Conservation (phyloP, 2,888 invertebrate species). For the Temnothorax rugatulus region DNA sequence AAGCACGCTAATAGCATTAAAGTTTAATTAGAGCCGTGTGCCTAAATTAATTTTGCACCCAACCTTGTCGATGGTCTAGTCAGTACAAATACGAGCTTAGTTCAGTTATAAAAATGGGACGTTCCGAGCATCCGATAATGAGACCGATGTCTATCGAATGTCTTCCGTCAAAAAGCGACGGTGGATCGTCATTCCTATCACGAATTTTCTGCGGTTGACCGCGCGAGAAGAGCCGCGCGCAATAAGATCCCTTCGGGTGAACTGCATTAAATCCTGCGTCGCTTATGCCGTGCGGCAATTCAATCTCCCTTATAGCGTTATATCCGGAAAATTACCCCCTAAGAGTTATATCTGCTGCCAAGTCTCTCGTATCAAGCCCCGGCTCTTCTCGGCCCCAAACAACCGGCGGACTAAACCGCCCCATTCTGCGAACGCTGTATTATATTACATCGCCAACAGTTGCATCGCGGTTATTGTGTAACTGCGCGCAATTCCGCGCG, state of each 20-base stretch:
- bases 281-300: slow-evolving; percentile 30
- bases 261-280: slow-evolving; percentile 32
- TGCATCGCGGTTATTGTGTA: slow-evolving; percentile 20
- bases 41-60: slow-evolving; percentile 36
- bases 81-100: slow-evolving; percentile 1
- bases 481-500: slow-evolving; percentile 30
- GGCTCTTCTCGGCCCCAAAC: slow-evolving; percentile 35
- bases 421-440: slow-evolving; percentile 34
- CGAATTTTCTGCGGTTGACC: background rate
- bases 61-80: background rate
- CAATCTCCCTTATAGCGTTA: slow-evolving; percentile 44
- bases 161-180: background rate
- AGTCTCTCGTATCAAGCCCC: slow-evolving; percentile 35
- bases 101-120: background rate
- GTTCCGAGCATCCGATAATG: background rate
- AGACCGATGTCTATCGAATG: background rate
- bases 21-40: slow-evolving; percentile 41
- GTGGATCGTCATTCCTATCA: background rate
- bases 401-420: slow-evolving; percentile 35
- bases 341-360: slow-evolving; percentile 47
- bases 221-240: background rate
- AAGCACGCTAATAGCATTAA: slow-evolving; percentile 39
- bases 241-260: slow-evolving; percentile 28
- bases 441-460: slow-evolving; percentile 45
- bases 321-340: slow-evolving; percentile 45